A percentile compares a stretch with the other conserved stretches of the same genome.
phyloP scores from a whole-genome alignment of 2,888 invertebrate genomes.

The Diogma glabrata region DNA sequence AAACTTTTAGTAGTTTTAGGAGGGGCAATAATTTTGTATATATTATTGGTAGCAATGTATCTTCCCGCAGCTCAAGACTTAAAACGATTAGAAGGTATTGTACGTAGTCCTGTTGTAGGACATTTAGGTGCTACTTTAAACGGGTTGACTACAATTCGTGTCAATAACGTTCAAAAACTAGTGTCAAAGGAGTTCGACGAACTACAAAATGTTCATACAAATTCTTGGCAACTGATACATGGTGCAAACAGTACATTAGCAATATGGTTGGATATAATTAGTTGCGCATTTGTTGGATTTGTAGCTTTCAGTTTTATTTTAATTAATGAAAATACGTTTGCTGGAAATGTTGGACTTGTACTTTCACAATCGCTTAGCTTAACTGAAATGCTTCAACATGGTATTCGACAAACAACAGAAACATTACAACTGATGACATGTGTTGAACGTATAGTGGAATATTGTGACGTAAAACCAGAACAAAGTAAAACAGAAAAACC shows the following conservation, averaged over 20 bases:
- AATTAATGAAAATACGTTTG: slow-evolving; percentile 41
- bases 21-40: slow-evolving; percentile 51
- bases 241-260: slow-evolving; percentile 49
- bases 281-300: slow-evolving; percentile 50
- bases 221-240: slow-evolving; percentile 35
- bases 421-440: slow-evolving; percentile 59
- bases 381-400: slow-evolving; percentile 62
- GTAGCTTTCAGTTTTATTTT: slow-evolving; percentile 54
- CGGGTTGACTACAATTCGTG: slow-evolving; percentile 78
- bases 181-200: slow-evolving; percentile 64
- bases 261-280: slow-evolving; percentile 59
- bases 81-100: slow-evolving; percentile 60
- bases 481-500: slow-evolving; percentile 36
- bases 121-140: slow-evolving; percentile 78
- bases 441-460: slow-evolving; percentile 60
- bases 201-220: slow-evolving; percentile 46
- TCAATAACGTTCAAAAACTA: slow-evolving; percentile 54
- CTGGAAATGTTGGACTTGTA: slow-evolving; percentile 59
- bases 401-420: slow-evolving; percentile 56
- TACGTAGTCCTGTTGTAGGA: slow-evolving; percentile 82
- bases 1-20: slow-evolving; percentile 53
- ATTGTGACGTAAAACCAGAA: slow-evolving; percentile 56
- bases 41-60: slow-evolving; percentile 53
- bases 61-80: slow-evolving; percentile 62
- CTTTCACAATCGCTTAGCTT: slow-evolving; percentile 55